A percentile compares a stretch with the other conserved stretches of the same genome.
phyloP scores from a whole-genome alignment of 1,140 invertebrate genomes.

The Trachymyrmex septentrionalis region DNA sequence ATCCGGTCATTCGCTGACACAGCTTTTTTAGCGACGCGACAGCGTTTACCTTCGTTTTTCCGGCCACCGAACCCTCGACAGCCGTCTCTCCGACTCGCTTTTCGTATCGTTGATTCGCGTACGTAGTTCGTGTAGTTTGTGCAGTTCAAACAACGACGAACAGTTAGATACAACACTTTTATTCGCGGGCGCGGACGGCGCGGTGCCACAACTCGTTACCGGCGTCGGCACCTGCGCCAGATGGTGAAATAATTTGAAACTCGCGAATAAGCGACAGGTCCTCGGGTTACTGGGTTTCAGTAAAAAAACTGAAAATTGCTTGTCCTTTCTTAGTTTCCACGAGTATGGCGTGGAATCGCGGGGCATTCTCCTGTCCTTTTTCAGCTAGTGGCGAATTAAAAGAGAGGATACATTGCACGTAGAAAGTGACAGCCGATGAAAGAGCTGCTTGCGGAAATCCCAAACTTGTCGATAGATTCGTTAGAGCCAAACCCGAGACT shows the following conservation, averaged over 20 bases:
- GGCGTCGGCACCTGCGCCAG: constrained; percentile 77
- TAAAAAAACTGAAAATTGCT: constrained; percentile 71
- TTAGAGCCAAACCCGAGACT: constrained; percentile 53
- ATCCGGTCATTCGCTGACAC: constrained; percentile 12
- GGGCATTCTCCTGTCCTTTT: neutral
- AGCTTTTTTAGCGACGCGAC: constrained; percentile 7
- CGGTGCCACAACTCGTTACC: constrained; percentile 70
- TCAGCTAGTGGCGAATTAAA: neutral
- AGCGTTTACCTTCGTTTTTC: constrained; percentile 33
- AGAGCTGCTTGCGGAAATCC: constrained; percentile 36
- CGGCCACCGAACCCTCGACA: constrained; percentile 12
- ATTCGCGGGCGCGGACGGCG: constrained; percentile 9
- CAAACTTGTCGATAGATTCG: constrained; percentile 72
- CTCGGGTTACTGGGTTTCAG: constrained; percentile 64
- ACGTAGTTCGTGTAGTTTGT: constrained; percentile 33
- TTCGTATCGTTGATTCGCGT: constrained; percentile 33
- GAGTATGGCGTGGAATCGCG: neutral
- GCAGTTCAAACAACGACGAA: constrained; percentile 42
- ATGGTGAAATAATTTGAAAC: constrained; percentile 82
- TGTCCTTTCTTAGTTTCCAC: constrained; percentile 38
- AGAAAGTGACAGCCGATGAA: constrained; percentile 45
- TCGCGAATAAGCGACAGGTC: constrained; percentile 67
- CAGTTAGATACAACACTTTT: constrained; percentile 51
- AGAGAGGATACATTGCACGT: constrained; percentile 8
- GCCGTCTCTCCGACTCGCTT: neutral